A percentile compares a stretch with the other conserved stretches of the same genome.
phyloP scores from a whole-genome alignment of 2,113 vertebrate genomes.

The Bubalus kerabau region DNA sequence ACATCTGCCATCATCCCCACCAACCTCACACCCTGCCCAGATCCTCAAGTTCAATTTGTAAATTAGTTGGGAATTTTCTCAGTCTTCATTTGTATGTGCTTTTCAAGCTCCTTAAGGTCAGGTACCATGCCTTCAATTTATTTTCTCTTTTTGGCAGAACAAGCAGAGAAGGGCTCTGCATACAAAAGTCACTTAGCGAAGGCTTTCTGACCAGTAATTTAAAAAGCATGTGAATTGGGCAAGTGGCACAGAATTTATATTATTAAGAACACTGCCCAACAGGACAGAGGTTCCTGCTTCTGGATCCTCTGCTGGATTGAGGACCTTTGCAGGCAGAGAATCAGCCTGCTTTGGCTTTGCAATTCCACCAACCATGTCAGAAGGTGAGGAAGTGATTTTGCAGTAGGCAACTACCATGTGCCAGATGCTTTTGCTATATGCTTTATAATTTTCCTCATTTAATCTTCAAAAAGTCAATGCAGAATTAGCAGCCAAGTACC shows the following conservation, averaged over 20 bases:
- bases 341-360: not conserved
- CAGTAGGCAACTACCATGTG: accelerated
- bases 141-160: not conserved
- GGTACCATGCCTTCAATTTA: not conserved
- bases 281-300: not conserved
- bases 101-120: not conserved
- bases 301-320: not conserved
- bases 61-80: not conserved
- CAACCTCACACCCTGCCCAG: too few species aligned
- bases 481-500: not conserved
- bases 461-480: not conserved
- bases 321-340: not conserved
- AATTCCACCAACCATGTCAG: not conserved
- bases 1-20: accelerated
- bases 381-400: too few species aligned
- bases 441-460: not conserved
- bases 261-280: not conserved
- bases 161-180: not conserved
- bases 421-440: not conserved
- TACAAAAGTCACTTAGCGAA: not conserved
- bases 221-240: not conserved
- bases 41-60: not conserved
- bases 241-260: not conserved
- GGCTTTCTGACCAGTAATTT: not conserved
- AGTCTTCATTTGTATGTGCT: not conserved